Percentiles rank a stretch among this genome's conserved stretches.
Conservation (phyloP, 2,888 invertebrate species). For the Venusia cambrica region DNA sequence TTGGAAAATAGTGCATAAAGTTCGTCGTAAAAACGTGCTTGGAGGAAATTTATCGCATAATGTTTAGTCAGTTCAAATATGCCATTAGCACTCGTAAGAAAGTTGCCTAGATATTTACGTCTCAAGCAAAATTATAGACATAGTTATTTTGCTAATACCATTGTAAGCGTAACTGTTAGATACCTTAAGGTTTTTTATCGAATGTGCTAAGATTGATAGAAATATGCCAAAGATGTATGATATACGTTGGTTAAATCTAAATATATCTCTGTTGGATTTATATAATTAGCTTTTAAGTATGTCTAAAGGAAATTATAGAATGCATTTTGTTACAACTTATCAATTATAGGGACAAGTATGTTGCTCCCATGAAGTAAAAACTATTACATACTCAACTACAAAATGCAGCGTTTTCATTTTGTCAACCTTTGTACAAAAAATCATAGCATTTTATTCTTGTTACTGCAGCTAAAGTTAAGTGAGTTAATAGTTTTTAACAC, state of each 20-base stretch:
- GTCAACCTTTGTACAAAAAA: too few relatives aligned
- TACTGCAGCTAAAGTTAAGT: too few relatives aligned
- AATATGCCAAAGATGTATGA: constrained; percentile 1
- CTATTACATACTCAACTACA: too few relatives aligned
- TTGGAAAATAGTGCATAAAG: constrained; percentile 30
- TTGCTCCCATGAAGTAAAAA: too few relatives aligned
- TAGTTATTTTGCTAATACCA: too few relatives aligned
- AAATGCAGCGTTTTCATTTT: too few relatives aligned
- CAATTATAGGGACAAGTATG: too few relatives aligned
- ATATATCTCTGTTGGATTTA: background rate
- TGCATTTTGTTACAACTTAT: background rate
- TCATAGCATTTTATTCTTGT: too few relatives aligned
- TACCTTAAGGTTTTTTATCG: background rate
- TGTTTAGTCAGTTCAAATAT: constrained; percentile 20
- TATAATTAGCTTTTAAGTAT: too few relatives aligned
- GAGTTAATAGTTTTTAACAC: too few relatives aligned
- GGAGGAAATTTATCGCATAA: constrained; percentile 25
- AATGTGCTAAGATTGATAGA: background rate
- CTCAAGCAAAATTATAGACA: background rate
- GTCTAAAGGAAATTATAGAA: too few relatives aligned
- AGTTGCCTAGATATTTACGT: constrained; percentile 1
- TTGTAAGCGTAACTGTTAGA: too few relatives aligned
- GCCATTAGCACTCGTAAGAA: constrained; percentile 18
- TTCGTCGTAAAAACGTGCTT: constrained; percentile 25
- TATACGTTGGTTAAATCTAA: background rate